Conservation (phyloP, 2,113 vertebrate species). For the Stegostoma tigrinum region DNA sequence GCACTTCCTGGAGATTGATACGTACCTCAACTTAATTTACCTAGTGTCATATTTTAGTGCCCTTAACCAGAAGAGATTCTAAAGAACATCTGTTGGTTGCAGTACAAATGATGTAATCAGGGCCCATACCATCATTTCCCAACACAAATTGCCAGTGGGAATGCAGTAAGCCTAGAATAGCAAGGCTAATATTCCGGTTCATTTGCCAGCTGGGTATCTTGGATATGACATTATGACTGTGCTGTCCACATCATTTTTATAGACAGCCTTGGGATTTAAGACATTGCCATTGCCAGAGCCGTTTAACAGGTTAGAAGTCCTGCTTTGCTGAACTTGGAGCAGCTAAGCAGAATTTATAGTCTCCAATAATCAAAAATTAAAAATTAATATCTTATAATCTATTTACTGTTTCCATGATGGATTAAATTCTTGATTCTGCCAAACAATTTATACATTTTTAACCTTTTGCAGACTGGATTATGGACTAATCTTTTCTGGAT, state of each 20-base stretch:
- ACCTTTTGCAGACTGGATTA: constrained; percentile 59
- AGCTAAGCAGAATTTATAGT: neutral
- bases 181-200: neutral
- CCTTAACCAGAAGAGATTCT: neutral
- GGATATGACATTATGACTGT: neutral
- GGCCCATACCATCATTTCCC: neutral
- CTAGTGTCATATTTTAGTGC: neutral
- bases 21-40: neutral
- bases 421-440: neutral
- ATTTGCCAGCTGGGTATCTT: neutral
- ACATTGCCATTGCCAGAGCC: neutral
- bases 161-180: neutral
- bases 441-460: constrained; percentile 38
- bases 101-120: neutral
- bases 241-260: neutral
- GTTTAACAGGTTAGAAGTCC: neutral
- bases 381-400: neutral
- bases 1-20: neutral
- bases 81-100: neutral
- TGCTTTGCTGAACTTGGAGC: neutral
- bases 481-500: constrained; percentile 70
- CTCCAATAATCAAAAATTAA: neutral
- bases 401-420: neutral
- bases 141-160: neutral
- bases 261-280: neutral